Base-by-base conservation (phyloP, 2,888 invertebrate species). In the Archips crataeganus region DNA sequence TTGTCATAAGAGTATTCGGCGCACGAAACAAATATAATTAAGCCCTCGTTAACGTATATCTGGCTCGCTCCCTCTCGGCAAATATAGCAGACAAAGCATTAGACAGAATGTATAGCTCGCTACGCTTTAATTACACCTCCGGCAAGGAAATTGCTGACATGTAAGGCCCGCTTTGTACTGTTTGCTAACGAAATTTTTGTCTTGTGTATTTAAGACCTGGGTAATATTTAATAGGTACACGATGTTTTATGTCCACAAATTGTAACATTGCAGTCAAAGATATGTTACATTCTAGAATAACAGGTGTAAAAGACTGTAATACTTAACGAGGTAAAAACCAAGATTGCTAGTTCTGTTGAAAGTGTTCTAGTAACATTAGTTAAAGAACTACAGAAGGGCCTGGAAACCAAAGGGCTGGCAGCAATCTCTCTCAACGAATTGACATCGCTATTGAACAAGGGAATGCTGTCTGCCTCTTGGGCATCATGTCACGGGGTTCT, bases 91-190 rank as follows among this genome's bases (percentile, higher is more conserved):
- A 82, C 75, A 75, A 69, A 75, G 75, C 81, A 81, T 80, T 84
- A 84, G 80, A 79, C 81, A 78, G 76, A 85, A 85, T 81, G 81
- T 85, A 87, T 80, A 84, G 81, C 82, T 79, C 84, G 85, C 86
- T 89, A 87, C 84, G 88, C 87, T 90, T 90, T 91, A 91, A 91
- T 91, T 91, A 90, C 87, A 83, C 78, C 79, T 77, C 80, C 81
- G 82, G 83, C 83, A 82, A 84, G 87, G 84, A 85, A 85, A 88
- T 87, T 87, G 84, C 84, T 72, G 75, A 78, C 79, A 77, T 80
- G 80, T 79, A 79, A 77, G 80, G 77, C 78, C 78, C 77, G 76
- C 76, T 77, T 76, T 74, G 75, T 70, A 76, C 75, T 79, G 78
- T 77, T 74, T 78, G 77, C 69, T 74, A 63, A 71, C 74, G 74